phyloP scores from a whole-genome alignment of 2,888 invertebrate species.

The Loripinus fragilis region DNA sequence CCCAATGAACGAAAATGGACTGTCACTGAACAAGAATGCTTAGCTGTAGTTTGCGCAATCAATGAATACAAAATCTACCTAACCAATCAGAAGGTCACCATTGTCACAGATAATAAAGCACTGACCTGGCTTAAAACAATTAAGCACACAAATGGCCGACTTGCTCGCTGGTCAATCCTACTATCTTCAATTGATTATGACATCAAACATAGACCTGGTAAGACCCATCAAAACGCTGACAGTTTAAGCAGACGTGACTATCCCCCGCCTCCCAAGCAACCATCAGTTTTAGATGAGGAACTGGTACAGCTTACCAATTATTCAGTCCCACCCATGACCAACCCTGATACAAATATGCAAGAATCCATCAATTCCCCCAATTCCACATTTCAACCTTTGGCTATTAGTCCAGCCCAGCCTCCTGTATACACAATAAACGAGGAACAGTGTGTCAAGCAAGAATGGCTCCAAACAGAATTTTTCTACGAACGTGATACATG shows the following conservation, averaged over 20 bases:
- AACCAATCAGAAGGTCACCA: conserved; percentile 48
- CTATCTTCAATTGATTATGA: background rate
- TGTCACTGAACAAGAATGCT: conserved; percentile 50
- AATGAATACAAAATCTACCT: conserved; percentile 64
- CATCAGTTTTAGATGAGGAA: background rate
- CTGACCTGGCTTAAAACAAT: conserved; percentile 16
- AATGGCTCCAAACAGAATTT: background rate
- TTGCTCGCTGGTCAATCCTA: background rate
- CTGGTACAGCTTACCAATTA: background rate
- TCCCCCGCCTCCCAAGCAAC: background rate
- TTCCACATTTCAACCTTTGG: no score
- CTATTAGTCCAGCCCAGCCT: no score
- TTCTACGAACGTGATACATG: background rate
- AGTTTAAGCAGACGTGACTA: conserved; percentile 9
- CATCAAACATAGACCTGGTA: background rate
- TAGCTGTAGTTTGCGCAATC: conserved; percentile 57
- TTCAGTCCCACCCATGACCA: no score
- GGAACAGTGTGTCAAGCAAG: background rate
- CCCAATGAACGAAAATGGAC: conserved; percentile 53
- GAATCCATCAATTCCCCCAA: no score
- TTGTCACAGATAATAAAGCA: conserved; percentile 65
- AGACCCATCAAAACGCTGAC: background rate
- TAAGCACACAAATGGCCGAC: background rate
- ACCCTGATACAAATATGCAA: no score
- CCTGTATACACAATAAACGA: background rate